Base-by-base conservation (phyloP, 2,888 invertebrate species). In the Acronicta psi region DNA sequence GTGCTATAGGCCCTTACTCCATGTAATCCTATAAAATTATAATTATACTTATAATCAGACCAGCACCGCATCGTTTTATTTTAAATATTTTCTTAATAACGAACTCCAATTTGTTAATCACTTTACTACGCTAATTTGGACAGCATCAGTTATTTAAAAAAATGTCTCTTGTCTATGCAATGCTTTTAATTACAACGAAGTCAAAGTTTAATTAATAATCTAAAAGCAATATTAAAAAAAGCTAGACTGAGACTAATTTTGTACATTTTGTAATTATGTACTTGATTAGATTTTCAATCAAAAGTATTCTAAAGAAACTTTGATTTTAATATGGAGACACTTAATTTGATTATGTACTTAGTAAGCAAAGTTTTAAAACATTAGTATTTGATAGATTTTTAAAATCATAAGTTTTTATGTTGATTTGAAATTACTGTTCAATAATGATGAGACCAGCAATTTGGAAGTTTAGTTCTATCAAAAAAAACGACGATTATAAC, bases 271-370 rank as follows among this genome's bases (percentile, higher is more conserved):
- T 44, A 67, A 52, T 56, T 47, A 34, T 34, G n/a, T 34, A 62
- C 16, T 53, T 40, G 23, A 62, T 67, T 38, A 4, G 25, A 67
- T 42, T 62, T 50, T 31, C 42, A 46, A 63, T 67, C 38, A 53
- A 55, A 67, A 40, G 40, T 9, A 14, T 55, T 51, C 20, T 40
- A 40, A 29, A 29, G 18, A 44, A 62, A 49, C 34, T 38, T 29
- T 46, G 23, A 23, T 16, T 38, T 52, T 40, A 34, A 43, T 23
- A 20, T 31, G 2, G 8, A 9, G 14, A 23, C n/a, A 13, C 3
- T n/a, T 16, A 45, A 47, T 1, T 44, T 42, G n/a, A 23, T 41
- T 14, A 25, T 25, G 9, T 9, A 2, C 25, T 9, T 25, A 25
- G 25, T 6, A 7, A n/a, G n/a, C n/a, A n/a, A n/a, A n/a, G n/a